Evolutionary conservation across 2,888 invertebrate genomes (phyloP), one percentile per base, ranked within the genome.

Genomic region (Cotesia congregata): DNA sequence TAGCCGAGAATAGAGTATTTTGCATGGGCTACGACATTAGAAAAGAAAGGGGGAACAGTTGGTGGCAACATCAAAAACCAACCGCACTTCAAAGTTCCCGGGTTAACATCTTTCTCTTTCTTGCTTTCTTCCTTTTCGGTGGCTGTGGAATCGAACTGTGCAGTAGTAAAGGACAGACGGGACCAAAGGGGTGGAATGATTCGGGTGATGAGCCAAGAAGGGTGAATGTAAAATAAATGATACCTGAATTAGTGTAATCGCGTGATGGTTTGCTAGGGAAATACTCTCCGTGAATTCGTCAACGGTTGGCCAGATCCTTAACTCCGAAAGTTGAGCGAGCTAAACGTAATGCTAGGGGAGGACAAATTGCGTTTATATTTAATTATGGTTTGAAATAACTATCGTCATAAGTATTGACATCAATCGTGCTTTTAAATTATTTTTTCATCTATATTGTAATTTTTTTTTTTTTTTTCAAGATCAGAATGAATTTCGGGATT

Each of bases 201-300:
- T 30, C 30, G 50, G 7, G 50, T 50, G 50, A 50, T 50, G 50
- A 50, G 50, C 50, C 50, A 50, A 50, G 83, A 86, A 85, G 86
- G 86, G 86, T 83, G 85, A 85, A 86, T 86, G 86, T 86, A 89
- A 88, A 87, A 88, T 88, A 88, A 89, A 89, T 87, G 88, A 89
- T 89, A 88, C 82, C 85, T 84, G 86, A 88, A 88, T 89, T 89
- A 89, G 87, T 85, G 85, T 89, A 89, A 89, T 89, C 88, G 86
- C 83, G 86, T 86, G 87, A 87, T 85, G 87, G 86, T 87, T 87
- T 87, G 84, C 85, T 83, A 85, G 86, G 86, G 88, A 86, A 87
- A 88, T 86, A 82, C 78, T 79, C 82, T 81, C 82, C 81, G 78
- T 72, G 67, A 61, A 70, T 76, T 30, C 30, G 30, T 30, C 30